phyloP scores from a whole-genome alignment of 35 echinoderm and acorn worm genomes.

The Ptychodera flava region DNA sequence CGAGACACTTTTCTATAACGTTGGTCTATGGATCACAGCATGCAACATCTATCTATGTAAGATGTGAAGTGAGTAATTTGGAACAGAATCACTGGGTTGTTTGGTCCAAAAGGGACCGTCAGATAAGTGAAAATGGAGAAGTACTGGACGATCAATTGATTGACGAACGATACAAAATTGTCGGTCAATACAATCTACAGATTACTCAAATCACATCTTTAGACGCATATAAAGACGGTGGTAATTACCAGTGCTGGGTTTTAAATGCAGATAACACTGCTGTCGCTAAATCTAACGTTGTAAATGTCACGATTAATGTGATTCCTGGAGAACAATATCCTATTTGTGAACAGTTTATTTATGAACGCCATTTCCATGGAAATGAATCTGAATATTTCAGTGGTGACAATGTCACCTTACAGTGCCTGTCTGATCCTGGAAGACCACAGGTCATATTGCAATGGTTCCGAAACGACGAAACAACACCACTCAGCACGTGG shows the following conservation, averaged over 20 bases:
- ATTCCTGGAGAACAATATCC: neutral
- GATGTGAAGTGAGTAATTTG: neutral
- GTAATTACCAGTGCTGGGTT: neutral
- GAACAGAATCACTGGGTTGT: neutral
- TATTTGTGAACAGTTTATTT: neutral
- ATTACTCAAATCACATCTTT: neutral
- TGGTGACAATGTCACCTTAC: neutral
- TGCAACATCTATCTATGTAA: neutral
- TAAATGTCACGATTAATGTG: neutral
- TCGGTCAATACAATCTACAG: neutral
- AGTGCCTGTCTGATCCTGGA: neutral
- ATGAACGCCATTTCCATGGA: neutral
- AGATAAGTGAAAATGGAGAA: neutral
- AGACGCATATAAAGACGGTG: neutral
- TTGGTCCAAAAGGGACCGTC: neutral
- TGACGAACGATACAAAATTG: neutral
- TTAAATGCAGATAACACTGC: neutral
- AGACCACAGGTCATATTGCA: neutral
- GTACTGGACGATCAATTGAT: neutral
- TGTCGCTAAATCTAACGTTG: neutral
- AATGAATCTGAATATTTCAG: neutral
- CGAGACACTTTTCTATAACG: neutral
- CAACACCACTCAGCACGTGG: neutral
- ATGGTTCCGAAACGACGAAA: neutral
- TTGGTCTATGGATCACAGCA: neutral